Conservation (phyloP, 2,797 vertebrate genomes). For the Lindbergichthys nudifrons region DNA sequence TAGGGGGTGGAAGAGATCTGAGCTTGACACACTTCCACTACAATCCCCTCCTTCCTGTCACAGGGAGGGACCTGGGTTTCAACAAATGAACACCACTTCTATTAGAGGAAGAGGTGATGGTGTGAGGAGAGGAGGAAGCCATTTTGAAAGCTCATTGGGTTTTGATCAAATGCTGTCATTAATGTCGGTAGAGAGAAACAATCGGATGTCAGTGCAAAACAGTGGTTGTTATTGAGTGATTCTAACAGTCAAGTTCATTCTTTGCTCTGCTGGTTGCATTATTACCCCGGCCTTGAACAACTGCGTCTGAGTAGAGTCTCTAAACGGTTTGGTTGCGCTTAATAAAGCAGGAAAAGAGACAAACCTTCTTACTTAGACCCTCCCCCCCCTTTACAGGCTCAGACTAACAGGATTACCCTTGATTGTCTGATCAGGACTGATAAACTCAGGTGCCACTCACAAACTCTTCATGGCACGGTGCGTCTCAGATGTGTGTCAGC, state of each 20-base stretch:
- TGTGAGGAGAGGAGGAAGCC: conserved; percentile 13
- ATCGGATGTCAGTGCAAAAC: conserved; percentile 9
- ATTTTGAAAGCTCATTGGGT: conserved; percentile 45
- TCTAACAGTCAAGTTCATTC: conserved; percentile 49
- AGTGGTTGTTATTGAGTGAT: conserved; percentile 34
- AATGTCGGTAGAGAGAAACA: conserved; percentile 21
- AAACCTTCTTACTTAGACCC: conserved; percentile 50
- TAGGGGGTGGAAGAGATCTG: conserved; percentile 54
- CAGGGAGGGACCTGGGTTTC: conserved; percentile 38
- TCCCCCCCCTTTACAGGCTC: conserved; percentile 38
- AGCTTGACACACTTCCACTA: conserved; percentile 41
- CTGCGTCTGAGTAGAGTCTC: conserved; percentile 48
- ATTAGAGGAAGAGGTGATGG: conserved; percentile 22
- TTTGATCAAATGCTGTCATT: conserved; percentile 33
- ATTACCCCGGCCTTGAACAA: conserved; percentile 58
- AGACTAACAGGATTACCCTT: conserved; percentile 78
- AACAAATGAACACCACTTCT: conserved; percentile 47
- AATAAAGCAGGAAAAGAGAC: conserved; percentile 75
- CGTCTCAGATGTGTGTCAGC: conserved; percentile 79
- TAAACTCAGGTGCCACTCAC: conserved; percentile 81
- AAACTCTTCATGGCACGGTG: conserved; percentile 63
- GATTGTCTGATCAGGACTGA: conserved; percentile 80
- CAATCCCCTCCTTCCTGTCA: conserved; percentile 53
- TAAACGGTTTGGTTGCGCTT: conserved; percentile 71
- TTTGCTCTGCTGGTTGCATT: conserved; percentile 62